Percentiles rank a stretch among this genome's conserved stretches.
phyloP scores from a whole-genome alignment of 2,113 vertebrate species.

The Plestiodon gilberti region DNA sequence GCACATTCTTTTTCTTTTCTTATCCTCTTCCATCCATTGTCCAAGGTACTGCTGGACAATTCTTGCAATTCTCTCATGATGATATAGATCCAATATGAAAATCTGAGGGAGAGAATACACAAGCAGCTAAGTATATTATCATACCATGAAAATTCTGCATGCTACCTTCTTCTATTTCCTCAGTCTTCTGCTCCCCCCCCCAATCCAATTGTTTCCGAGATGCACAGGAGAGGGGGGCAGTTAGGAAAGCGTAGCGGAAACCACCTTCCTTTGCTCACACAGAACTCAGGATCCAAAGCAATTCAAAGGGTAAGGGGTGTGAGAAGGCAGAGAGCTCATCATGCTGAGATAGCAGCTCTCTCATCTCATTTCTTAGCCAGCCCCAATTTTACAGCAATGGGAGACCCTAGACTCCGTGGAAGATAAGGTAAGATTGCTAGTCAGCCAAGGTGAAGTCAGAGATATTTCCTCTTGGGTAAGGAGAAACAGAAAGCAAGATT shows the following conservation, averaged over 20 bases:
- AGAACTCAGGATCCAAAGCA: neutral
- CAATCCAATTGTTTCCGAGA: neutral
- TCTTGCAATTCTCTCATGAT: slow-evolving; percentile 78
- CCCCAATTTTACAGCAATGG: neutral
- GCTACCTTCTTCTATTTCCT: neutral
- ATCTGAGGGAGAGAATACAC: slow-evolving; percentile 71
- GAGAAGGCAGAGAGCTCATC: neutral
- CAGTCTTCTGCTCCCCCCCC: neutral
- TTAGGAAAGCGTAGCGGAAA: neutral
- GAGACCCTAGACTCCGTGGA: neutral
- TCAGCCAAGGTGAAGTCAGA: neutral
- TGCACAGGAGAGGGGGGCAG: neutral
- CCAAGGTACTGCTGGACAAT: slow-evolving; percentile 65
- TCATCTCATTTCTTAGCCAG: neutral
- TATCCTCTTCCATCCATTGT: slow-evolving; percentile 76
- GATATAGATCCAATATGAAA: slow-evolving; percentile 70
- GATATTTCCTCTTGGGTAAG: neutral
- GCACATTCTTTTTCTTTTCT: slow-evolving; percentile 76
- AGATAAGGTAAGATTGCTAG: neutral
- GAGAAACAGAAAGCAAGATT: neutral
- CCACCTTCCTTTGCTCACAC: neutral
- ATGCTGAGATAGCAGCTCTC: neutral
- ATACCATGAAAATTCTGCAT: slow-evolving; percentile 5
- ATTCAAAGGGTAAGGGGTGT: neutral
- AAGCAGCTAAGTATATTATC: slow-evolving; percentile 1